These are phyloP conservation scores for Pseudolaguvia tuberculata DNA, from an alignment of 2,113 vertebrate species.

Conservation along the genomic window DNA sequence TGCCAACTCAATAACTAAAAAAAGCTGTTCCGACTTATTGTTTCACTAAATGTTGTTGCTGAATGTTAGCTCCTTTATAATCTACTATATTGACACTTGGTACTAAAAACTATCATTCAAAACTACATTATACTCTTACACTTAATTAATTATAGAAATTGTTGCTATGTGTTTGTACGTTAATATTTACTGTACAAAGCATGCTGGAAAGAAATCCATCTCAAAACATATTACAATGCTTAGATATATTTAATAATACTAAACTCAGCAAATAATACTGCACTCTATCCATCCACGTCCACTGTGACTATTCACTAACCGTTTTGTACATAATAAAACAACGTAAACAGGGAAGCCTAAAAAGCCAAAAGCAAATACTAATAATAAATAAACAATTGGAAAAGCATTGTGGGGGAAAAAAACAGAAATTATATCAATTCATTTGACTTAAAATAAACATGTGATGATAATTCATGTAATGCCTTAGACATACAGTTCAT, in stretches of 20 bases:
- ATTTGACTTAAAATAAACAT: background rate
- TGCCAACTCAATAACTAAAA: background rate
- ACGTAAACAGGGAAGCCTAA: background rate
- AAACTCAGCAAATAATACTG: slow-evolving; percentile 2
- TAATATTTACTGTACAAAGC: slow-evolving; percentile 6
- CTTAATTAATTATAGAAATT: background rate
- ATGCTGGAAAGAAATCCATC: background rate
- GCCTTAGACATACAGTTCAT: background rate
- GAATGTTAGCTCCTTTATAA: background rate
- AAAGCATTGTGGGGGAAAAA: background rate
- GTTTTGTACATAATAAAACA: slow-evolving; percentile 8
- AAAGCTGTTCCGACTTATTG: background rate
- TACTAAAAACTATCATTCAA: slow-evolving; percentile 1
- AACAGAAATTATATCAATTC: slow-evolving; percentile 13
- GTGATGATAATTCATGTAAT: slow-evolving; percentile 29
- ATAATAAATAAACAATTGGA: background rate
- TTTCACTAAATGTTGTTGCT: background rate
- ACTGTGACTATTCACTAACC: slow-evolving; percentile 15
- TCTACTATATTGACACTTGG: background rate
- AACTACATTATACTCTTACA: background rate
- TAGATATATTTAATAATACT: background rate
- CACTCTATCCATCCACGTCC: background rate
- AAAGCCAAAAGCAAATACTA: background rate
- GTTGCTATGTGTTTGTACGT: background rate
- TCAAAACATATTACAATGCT: background rate